phyloP scores from a whole-genome alignment of 2,888 invertebrate genomes.

The Imbricaverruca yamaguchii region DNA sequence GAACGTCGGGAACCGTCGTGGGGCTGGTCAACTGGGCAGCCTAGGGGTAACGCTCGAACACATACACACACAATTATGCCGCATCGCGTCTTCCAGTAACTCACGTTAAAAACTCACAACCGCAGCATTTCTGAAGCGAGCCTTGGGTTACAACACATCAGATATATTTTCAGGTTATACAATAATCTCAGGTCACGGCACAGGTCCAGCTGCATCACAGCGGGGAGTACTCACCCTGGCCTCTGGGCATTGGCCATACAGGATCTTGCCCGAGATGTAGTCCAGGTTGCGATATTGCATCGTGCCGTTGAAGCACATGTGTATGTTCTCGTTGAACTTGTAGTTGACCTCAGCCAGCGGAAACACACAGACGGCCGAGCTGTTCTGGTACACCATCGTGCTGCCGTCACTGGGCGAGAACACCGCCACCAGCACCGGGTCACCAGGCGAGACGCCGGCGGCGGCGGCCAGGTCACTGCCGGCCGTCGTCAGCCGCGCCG shows the following conservation, averaged over 20 bases:
- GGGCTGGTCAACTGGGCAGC: too few species aligned
- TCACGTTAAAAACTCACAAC: too few species aligned
- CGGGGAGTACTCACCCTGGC: slow-evolving; percentile 55
- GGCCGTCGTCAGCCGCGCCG: slow-evolving; percentile 79
- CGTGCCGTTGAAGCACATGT: slow-evolving; percentile 93
- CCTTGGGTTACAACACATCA: too few species aligned
- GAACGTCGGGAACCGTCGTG: too few species aligned
- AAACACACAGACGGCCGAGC: slow-evolving; percentile 88
- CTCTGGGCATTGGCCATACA: slow-evolving; percentile 82
- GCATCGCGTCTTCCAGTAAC: too few species aligned
- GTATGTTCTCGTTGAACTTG: slow-evolving; percentile 92
- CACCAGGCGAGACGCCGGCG: slow-evolving; percentile 64
- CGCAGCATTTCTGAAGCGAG: too few species aligned
- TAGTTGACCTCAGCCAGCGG: slow-evolving; percentile 82
- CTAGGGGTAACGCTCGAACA: too few species aligned
- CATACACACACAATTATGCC: too few species aligned
- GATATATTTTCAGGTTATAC: too few species aligned
- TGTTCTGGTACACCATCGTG: slow-evolving; percentile 67
- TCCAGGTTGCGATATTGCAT: slow-evolving; percentile 86
- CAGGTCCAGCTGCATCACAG: too few species aligned
- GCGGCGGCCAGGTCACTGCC: slow-evolving; percentile 74
- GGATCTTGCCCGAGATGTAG: slow-evolving; percentile 81
- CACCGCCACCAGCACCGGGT: slow-evolving; percentile 73
- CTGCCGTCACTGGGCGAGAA: slow-evolving; percentile 88
- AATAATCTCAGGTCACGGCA: too few species aligned